Percentiles rank a stretch among this genome's conserved stretches.
Evolutionary conservation across 64 coral and sea anemone genomes (phyloP).

Genomic region (Porites lutea): DNA sequence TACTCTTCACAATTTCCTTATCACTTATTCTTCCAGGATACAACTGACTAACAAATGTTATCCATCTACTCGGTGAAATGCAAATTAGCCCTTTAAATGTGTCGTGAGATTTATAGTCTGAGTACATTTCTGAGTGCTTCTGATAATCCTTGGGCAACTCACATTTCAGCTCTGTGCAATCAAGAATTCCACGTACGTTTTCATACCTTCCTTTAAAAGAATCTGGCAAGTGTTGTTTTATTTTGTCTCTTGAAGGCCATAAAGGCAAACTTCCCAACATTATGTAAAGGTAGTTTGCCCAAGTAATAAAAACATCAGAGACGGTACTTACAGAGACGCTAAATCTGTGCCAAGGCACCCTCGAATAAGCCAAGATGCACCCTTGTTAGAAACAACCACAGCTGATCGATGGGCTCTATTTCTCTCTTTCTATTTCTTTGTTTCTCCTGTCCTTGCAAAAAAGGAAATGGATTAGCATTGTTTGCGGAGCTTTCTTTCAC

Average conservation of each 20-base stretch:
- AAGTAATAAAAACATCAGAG: conserved; percentile 29
- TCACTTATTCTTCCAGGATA: conserved; percentile 65
- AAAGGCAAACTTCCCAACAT: conserved; percentile 51
- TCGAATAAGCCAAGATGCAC: conserved; percentile 25
- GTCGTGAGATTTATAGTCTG: conserved; percentile 62
- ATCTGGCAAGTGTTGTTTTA: conserved; percentile 44
- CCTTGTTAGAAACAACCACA: conserved; percentile 65
- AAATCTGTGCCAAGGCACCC: conserved; percentile 66
- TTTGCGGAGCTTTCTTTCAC: neutral
- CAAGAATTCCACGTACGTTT: conserved; percentile 58
- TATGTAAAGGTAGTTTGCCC: conserved; percentile 63
- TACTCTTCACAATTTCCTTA: conserved; percentile 66
- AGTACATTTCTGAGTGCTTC: conserved; percentile 72
- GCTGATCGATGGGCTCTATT: conserved; percentile 57
- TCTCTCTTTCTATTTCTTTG: conserved; percentile 34
- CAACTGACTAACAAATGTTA: conserved; percentile 79
- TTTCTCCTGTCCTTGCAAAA: conserved; percentile 43
- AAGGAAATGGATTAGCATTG: conserved; percentile 33
- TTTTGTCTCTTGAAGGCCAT: conserved; percentile 29
- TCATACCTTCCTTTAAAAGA: conserved; percentile 53
- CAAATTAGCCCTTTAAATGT: conserved; percentile 66
- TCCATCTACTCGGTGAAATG: conserved; percentile 55
- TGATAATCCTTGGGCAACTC: conserved; percentile 58
- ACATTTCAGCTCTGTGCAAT: conserved; percentile 78
- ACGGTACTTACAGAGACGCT: conserved; percentile 31